Evolutionary conservation across 2,888 invertebrate species (phyloP), one percentile per base, ranked within the genome.

Genomic region (Cetonia aurata): DNA sequence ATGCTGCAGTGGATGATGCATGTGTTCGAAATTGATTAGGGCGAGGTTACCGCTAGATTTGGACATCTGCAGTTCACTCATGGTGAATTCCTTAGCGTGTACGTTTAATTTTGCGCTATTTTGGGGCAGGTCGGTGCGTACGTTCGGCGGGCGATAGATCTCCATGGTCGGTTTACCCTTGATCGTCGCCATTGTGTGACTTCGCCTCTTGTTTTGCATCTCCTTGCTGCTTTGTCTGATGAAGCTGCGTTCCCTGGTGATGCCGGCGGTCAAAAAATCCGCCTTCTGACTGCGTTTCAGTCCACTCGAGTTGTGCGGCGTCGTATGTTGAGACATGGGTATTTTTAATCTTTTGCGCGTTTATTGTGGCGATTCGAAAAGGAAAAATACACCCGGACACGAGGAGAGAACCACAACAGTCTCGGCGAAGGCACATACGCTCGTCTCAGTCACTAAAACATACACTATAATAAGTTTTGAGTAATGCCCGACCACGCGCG

Each of bases 31-130:
- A 42, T 74, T 62, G 46, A 73, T 67, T 75, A 83, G 79, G 44
- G 78, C 77, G 67, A 84, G 66, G 73, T 84, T 83, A 25, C 82
- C 81, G 69, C 83, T 83, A 13, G 83, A 84, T 78, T 83, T 84
- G 55, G 84, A 85, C 31, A 81, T 75, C 70, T 84, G 83, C 57
- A 87, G 83, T 52, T 88, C 88, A 85, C 89, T 90, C 92, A 94
- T 93, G 80, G 92, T 93, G 86, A 96, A 95, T 88, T 95, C 95
- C 87, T 94, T 94, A 72, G 95, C 95, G 86, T 95, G 93, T 75
- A 94, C 94, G 85, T 95, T 95, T 78, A 95, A 87, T 85, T 91
- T 91, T 79, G 77, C 85, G 72, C 67, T 81, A 76, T 74, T 80
- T 13, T 76, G 82, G 15, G 80, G 76, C 76, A 83, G 53, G 80